Conservation (phyloP, 2,888 invertebrate genomes). For the Thymelicus lineola region DNA sequence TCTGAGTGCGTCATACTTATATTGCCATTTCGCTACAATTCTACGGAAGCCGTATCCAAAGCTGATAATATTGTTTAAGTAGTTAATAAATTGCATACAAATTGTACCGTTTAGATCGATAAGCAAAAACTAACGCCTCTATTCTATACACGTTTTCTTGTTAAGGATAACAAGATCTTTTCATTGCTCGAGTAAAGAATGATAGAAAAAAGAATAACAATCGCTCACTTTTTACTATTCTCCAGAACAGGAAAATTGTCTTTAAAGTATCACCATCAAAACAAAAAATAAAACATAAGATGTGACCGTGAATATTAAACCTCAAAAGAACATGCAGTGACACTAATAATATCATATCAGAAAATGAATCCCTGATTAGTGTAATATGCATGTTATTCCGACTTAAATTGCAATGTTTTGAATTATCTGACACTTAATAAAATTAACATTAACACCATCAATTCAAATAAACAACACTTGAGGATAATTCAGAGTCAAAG, state of each 20-base stretch:
- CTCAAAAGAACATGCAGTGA: too few relatives aligned
- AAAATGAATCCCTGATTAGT: slow-evolving; percentile 8
- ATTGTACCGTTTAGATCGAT: slow-evolving; percentile 12
- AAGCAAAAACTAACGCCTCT: slow-evolving; percentile 8
- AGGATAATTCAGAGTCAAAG: slow-evolving; percentile 35
- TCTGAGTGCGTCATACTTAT: background rate
- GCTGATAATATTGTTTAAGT: slow-evolving; percentile 6
- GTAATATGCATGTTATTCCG: background rate
- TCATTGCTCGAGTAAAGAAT: background rate
- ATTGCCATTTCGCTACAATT: background rate
- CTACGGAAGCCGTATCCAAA: slow-evolving; percentile 3
- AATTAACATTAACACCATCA: slow-evolving; percentile 19
- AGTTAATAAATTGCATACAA: slow-evolving; percentile 12
- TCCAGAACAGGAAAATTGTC: background rate
- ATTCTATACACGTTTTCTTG: slow-evolving; percentile 4
- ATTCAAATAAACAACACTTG: slow-evolving; percentile 31
- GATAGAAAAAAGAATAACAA: background rate
- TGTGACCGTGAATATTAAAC: too few relatives aligned
- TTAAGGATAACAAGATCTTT: slow-evolving; percentile 6
- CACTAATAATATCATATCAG: too few relatives aligned
- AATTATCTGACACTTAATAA: slow-evolving; percentile 29
- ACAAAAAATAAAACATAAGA: too few relatives aligned
- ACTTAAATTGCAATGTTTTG: slow-evolving; percentile 30
- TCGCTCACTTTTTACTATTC: background rate
- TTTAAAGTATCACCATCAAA: background rate